Conservation (phyloP, 2,113 vertebrate genomes). For the Ptyas mucosa region DNA sequence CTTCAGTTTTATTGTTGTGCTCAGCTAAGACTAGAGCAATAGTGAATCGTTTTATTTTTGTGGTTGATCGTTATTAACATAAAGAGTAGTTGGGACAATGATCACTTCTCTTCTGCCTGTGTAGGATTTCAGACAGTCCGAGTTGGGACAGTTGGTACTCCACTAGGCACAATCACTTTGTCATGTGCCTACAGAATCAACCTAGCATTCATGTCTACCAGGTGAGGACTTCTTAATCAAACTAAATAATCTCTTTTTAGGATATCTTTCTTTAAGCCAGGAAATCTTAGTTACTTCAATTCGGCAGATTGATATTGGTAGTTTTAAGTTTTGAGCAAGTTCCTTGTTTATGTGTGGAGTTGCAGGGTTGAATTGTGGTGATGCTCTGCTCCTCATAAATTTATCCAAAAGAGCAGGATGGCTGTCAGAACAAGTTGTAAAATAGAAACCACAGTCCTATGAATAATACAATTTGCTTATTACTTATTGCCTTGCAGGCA, state of each 20-base stretch:
- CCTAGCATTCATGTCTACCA: conserved; percentile 95
- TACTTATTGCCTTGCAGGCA: conserved; percentile 84
- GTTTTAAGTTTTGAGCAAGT: conserved; percentile 22
- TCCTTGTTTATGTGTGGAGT: conserved; percentile 39
- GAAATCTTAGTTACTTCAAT: background rate
- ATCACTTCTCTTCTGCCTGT: conserved; percentile 38
- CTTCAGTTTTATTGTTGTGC: background rate
- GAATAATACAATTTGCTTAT: conserved; percentile 67
- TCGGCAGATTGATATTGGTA: conserved; percentile 37
- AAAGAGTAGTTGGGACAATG: background rate
- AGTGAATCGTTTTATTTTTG: background rate
- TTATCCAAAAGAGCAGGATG: conserved; percentile 19
- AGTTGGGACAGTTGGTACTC: conserved; percentile 92
- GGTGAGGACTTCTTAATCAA: conserved; percentile 69
- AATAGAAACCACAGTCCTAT: conserved; percentile 44
- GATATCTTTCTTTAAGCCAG: background rate
- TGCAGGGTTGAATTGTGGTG: conserved; percentile 36
- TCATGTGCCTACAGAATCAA: conserved; percentile 98
- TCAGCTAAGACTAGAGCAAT: background rate
- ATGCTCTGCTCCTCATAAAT: conserved; percentile 32
- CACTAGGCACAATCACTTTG: conserved; percentile 91
- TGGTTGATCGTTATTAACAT: background rate
- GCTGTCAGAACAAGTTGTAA: conserved; percentile 10
- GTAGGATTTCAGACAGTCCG: conserved; percentile 96
- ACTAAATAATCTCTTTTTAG: conserved; percentile 11